A percentile compares a stretch with the other conserved stretches of the same genome.
Conservation (phyloP, 2,888 invertebrate genomes). For the Andrena dorsata region DNA sequence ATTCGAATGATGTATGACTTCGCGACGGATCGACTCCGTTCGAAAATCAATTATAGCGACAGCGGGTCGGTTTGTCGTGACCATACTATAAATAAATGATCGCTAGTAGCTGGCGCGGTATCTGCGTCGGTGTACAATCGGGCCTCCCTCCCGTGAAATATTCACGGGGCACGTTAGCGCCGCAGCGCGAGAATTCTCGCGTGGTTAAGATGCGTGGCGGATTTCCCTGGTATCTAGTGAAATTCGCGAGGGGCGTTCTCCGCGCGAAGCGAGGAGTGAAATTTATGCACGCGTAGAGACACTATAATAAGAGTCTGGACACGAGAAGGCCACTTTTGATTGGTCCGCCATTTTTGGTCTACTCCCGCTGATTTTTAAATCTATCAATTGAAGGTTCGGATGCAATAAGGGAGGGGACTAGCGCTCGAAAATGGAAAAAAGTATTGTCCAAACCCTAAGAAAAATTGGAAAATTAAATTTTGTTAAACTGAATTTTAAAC, state of each 20-base stretch:
- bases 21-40: conserved; percentile 6
- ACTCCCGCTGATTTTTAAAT: too few relatives aligned
- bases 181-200: neutral
- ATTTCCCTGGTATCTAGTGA: neutral
- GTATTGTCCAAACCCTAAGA: too few relatives aligned
- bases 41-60: conserved; percentile 16
- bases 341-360: too few relatives aligned
- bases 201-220: neutral
- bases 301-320: too few relatives aligned
- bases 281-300: conserved; percentile 20
- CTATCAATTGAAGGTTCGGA: too few relatives aligned
- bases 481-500: too few relatives aligned
- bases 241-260: conserved; percentile 30
- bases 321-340: too few relatives aligned
- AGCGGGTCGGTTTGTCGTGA: neutral
- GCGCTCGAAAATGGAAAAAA: too few relatives aligned
- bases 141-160: neutral
- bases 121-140: too few relatives aligned
- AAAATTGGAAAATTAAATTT: too few relatives aligned
- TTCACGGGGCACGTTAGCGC: neutral
- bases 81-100: neutral
- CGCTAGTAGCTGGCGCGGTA: too few relatives aligned
- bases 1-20: conserved; percentile 11
- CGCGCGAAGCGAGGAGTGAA: conserved; percentile 18
- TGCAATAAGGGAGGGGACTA: too few relatives aligned